Evolutionary conservation across 2,888 invertebrate genomes (phyloP), one percentile per base, ranked within the genome.

Genomic region (Druceiella hillmani): DNA sequence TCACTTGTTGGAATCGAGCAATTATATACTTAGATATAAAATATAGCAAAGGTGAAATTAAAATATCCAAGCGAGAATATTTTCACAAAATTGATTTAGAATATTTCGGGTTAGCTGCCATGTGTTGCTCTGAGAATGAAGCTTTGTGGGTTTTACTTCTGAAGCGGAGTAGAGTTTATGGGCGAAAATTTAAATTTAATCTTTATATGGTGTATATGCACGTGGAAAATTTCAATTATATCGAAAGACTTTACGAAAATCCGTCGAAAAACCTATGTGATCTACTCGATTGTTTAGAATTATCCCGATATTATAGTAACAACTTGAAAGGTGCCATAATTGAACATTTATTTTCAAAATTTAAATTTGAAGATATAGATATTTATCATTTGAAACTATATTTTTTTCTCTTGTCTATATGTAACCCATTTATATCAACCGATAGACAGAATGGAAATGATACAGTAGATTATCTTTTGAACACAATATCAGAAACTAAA

Each of bases 201-300:
- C 40, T 64, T n/a, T 56, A 62, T 27, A 35, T 66, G 3, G 43
- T 62, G n/a, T 56, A 63, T 14, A 33, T 58, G 5, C 51, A 46
- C 22, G 39, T 54, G 10, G 47, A 56, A 13, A 43, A 29, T 15
- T 12, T 27, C 14, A n/a, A 25, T 2, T 17, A 47, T 7, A 51
- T 61, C 36, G 17, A 33, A 16, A 38, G 49, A 10, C 48, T 67
- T 3, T 11, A 63, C 3, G 47, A 54, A 9, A 69, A 67, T 45
- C 57, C 61, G 1, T 46, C 55, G 16, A 55, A 54, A 41, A 55
- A 47, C 37, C 48, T 70, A 3, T 58, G 57, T 2, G 24, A 58
- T 17, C 50, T 58, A 32, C 64, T 61, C 61, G 70, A 69, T 44
- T 57, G 59, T 3, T 48, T 70, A 31, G 65, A 66, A 53, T 25